Evolutionary conservation across 2,888 invertebrate genomes (phyloP).

Genomic region (Chydorus sphaericus): DNA sequence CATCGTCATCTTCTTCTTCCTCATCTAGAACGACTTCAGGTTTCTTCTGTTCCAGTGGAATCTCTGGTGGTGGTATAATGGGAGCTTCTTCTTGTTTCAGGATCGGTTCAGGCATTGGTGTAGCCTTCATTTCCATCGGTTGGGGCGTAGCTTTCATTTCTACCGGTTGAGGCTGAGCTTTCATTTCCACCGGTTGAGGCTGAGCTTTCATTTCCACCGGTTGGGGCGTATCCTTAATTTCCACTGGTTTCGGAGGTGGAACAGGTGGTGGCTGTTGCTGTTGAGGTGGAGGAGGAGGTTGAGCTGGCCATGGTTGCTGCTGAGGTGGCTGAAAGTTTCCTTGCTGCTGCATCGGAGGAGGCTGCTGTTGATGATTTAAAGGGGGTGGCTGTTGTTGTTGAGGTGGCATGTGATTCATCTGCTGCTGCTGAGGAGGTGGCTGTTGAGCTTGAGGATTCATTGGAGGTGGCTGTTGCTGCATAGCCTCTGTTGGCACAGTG

Average conservation of each 20-base stretch:
- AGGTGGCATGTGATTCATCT: too few relatives aligned
- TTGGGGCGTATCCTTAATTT: neutral
- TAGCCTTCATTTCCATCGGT: neutral
- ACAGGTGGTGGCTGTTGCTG: neutral
- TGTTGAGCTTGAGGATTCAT: neutral
- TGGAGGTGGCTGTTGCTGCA: neutral
- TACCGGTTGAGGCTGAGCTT: neutral
- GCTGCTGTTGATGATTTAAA: neutral
- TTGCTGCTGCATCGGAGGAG: neutral
- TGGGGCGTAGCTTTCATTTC: neutral
- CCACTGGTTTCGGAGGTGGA: neutral
- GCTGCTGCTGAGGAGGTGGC: neutral
- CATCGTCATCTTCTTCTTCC: slow-evolving; percentile 17
- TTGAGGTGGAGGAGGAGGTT: neutral
- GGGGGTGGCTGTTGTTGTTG: neutral
- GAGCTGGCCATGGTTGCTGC: neutral
- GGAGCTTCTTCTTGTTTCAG: neutral
- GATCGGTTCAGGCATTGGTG: neutral
- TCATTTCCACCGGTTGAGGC: neutral
- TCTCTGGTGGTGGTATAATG: neutral
- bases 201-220: too few relatives aligned
- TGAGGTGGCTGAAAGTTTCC: neutral
- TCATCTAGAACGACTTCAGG: neutral
- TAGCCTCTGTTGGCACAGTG: slow-evolving; percentile 32
- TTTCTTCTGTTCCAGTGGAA: neutral